These are phyloP conservation scores for Mesocentrotus franciscanus DNA, from an alignment of 53 echinoderm and acorn worm genomes.

Conservation along the genomic window DNA sequence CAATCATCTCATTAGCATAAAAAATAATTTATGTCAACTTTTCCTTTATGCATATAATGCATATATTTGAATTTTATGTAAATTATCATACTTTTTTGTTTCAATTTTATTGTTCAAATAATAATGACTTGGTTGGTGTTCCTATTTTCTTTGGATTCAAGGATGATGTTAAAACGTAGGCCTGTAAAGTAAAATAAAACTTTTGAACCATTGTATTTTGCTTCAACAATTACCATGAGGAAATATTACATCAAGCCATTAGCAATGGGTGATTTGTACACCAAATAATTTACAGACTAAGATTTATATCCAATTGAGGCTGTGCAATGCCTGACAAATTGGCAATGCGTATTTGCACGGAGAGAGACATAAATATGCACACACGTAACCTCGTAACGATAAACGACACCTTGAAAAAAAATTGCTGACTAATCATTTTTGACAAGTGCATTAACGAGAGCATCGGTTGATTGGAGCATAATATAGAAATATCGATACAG, in stretches of 20 bases:
- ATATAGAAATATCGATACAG: constrained; percentile 36
- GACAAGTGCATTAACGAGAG: constrained; percentile 45
- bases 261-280: background rate
- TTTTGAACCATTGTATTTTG: background rate
- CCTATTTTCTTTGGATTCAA: too few species aligned
- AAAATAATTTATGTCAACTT: too few species aligned
- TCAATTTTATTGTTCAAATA: too few species aligned
- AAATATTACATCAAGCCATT: background rate
- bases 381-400: background rate
- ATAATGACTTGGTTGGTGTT: too few species aligned
- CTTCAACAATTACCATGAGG: background rate
- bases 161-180: too few species aligned
- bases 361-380: background rate
- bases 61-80: too few species aligned
- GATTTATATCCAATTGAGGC: background rate
- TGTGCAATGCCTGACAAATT: constrained; percentile 19
- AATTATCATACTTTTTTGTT: too few species aligned
- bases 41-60: too few species aligned
- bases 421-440: constrained; percentile 8
- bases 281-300: background rate
- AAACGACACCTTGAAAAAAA: constrained; percentile 22
- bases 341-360: background rate
- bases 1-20: too few species aligned
- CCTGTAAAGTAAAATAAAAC: too few species aligned
- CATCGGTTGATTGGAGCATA: constrained; percentile 35